Evolutionary conservation across 2,113 vertebrate species (phyloP).

Genomic region (Pedionomus torquatus): DNA sequence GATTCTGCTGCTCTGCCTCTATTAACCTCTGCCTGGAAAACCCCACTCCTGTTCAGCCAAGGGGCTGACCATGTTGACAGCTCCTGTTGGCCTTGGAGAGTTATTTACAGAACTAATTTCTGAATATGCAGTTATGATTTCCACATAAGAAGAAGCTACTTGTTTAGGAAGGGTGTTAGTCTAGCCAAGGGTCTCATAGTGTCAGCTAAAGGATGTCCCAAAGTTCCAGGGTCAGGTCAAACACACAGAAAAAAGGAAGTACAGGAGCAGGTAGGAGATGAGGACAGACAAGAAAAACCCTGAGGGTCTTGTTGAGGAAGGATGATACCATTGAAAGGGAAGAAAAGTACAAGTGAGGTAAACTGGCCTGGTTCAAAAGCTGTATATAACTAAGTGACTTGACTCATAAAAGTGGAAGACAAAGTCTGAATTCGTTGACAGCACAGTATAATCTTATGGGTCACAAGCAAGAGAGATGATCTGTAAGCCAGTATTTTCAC

Average conservation of each 20-base stretch:
- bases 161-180: neutral
- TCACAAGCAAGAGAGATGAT: neutral
- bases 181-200: accelerated
- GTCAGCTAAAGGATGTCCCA: neutral
- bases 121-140: neutral
- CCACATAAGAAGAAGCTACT: neutral
- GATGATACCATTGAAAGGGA: neutral
- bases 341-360: neutral
- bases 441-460: neutral
- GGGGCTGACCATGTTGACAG: neutral
- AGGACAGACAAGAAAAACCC: neutral
- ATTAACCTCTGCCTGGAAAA: neutral
- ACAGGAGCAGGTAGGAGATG: neutral
- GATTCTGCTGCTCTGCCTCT: neutral
- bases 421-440: neutral
- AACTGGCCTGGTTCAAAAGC: neutral
- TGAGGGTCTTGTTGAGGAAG: neutral
- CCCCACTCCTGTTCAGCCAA: neutral
- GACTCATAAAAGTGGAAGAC: neutral
- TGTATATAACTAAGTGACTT: neutral
- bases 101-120: neutral
- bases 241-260: neutral
- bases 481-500: neutral
- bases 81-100: neutral
- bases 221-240: neutral